A percentile compares a stretch with the other conserved stretches of the same genome.
phyloP scores from a whole-genome alignment of 2,797 vertebrate species.

The Cheirogaleus major region DNA sequence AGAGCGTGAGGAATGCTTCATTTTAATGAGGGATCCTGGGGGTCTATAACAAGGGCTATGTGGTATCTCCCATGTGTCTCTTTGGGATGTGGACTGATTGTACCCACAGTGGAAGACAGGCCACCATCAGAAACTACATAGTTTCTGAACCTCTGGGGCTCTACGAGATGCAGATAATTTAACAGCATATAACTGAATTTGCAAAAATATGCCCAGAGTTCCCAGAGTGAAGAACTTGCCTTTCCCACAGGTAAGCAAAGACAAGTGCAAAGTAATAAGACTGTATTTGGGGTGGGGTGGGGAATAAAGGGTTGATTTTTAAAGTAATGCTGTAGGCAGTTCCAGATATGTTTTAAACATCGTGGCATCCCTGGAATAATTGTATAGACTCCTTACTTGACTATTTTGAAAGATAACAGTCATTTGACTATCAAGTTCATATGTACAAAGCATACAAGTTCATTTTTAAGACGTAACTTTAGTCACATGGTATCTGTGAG shows the following conservation, averaged over 20 bases:
- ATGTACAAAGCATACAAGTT: background rate
- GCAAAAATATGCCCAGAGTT: background rate
- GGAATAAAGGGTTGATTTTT: background rate
- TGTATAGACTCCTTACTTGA: background rate
- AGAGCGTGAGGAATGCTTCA: conserved; percentile 55
- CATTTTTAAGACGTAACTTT: background rate
- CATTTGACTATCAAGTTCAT: background rate
- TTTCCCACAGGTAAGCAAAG: background rate
- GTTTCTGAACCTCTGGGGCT: conserved; percentile 15
- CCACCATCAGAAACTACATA: background rate
- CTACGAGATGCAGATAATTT: conserved; percentile 8
- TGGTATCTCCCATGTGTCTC: conserved; percentile 60
- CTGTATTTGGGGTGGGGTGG: background rate
- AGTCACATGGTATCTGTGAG: background rate
- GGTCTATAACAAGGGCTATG: conserved; percentile 48
- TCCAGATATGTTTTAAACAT: background rate
- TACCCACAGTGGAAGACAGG: background rate
- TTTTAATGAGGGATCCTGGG: conserved; percentile 65
- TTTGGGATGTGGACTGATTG: conserved; percentile 6
- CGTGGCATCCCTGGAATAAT: background rate
- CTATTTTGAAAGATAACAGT: background rate
- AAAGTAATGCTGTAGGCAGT: background rate
- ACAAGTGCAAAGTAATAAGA: background rate
- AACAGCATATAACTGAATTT: conserved; percentile 22
- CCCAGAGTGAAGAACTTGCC: background rate